These are phyloP conservation scores for Drosophila setosimentum DNA, from an alignment of 2,888 invertebrate genomes.

Conservation along the genomic window DNA sequence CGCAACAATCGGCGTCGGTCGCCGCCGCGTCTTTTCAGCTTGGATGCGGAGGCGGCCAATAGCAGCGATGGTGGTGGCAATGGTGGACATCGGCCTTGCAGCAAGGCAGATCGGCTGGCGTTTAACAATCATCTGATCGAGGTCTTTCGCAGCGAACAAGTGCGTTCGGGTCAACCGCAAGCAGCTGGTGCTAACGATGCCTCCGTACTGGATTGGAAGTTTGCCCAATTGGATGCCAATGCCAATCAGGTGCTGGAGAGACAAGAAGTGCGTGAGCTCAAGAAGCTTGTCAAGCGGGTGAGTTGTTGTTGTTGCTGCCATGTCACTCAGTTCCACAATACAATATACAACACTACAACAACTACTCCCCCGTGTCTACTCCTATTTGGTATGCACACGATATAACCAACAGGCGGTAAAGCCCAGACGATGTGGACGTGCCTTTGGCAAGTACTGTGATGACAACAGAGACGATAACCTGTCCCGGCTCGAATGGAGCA, in stretches of 20 bases:
- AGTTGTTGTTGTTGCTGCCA: conserved; percentile 46
- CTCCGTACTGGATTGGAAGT: conserved; percentile 94
- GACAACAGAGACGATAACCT: conserved; percentile 92
- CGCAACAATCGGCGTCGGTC: conserved; percentile 88
- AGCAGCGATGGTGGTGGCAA: conserved; percentile 42
- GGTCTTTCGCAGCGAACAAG: conserved; percentile 93
- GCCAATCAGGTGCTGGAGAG: conserved; percentile 91
- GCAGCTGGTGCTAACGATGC: conserved; percentile 75
- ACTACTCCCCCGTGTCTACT: conserved; percentile 28
- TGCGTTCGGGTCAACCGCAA: conserved; percentile 81
- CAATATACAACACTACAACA: conserved; percentile 2
- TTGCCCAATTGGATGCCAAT: conserved; percentile 92
- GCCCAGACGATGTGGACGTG: conserved; percentile 95
- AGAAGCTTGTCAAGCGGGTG: conserved; percentile 92
- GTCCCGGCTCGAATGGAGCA: conserved; percentile 93
- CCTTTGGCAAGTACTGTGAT: conserved; percentile 95
- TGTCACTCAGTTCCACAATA: conserved; percentile 29
- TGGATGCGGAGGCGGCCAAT: conserved; percentile 40
- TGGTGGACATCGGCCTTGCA: conserved; percentile 87
- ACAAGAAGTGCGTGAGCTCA: conserved; percentile 92
- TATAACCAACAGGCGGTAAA: conserved; percentile 88
- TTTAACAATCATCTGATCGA: conserved; percentile 95
- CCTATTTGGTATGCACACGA: conserved; percentile 49
- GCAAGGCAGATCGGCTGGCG: conserved; percentile 89
- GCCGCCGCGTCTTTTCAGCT: conserved; percentile 86